A percentile compares a stretch with the other conserved stretches of the same genome.
These are phyloP conservation scores for Drosophila gunungcola DNA, from an alignment of 1,140 invertebrate species.

Conservation along the genomic window DNA sequence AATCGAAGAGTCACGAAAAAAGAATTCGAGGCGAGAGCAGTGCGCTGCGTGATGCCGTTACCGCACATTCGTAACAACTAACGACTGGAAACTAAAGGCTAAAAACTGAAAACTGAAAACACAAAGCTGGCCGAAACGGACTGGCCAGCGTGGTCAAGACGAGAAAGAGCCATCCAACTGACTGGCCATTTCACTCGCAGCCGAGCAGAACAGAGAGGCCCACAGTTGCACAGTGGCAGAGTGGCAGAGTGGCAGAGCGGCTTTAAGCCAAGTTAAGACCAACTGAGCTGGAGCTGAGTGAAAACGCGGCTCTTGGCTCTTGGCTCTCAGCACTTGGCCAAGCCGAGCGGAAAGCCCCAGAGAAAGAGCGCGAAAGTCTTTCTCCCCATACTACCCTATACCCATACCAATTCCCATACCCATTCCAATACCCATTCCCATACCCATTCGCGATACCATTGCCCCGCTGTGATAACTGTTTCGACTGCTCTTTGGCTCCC, in stretches of 20 bases:
- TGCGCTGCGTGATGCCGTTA: constrained; percentile 74
- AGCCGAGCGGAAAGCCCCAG: constrained; percentile 50
- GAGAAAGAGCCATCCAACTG: constrained; percentile 33
- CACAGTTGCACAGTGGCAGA: background rate
- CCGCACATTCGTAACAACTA: constrained; percentile 78
- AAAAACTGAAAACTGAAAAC: constrained; percentile 32
- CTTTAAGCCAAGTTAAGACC: constrained; percentile 8
- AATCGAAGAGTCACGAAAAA: constrained; percentile 10
- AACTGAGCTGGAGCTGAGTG: constrained; percentile 27
- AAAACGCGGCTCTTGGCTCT: constrained; percentile 32
- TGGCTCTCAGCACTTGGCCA: constrained; percentile 10
- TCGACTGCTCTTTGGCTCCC: constrained; percentile 16
- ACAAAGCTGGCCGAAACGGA: constrained; percentile 29
- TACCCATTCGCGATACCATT: constrained; percentile 22
- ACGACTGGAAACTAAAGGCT: constrained; percentile 22
- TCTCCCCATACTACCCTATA: background rate
- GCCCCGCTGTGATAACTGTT: constrained; percentile 47
- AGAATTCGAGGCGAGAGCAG: constrained; percentile 39
- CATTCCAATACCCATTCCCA: background rate
- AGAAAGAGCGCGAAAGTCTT: constrained; percentile 22
- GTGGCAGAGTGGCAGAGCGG: background rate
- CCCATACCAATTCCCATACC: background rate
- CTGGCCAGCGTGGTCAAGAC: constrained; percentile 61
- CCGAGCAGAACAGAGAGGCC: constrained; percentile 59
- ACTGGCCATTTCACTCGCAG: constrained; percentile 76